Percentiles rank a stretch among this genome's conserved stretches.
These are phyloP conservation scores for Temnothorax longispinosus DNA, from an alignment of 1,140 invertebrate species.

Conservation along the genomic window DNA sequence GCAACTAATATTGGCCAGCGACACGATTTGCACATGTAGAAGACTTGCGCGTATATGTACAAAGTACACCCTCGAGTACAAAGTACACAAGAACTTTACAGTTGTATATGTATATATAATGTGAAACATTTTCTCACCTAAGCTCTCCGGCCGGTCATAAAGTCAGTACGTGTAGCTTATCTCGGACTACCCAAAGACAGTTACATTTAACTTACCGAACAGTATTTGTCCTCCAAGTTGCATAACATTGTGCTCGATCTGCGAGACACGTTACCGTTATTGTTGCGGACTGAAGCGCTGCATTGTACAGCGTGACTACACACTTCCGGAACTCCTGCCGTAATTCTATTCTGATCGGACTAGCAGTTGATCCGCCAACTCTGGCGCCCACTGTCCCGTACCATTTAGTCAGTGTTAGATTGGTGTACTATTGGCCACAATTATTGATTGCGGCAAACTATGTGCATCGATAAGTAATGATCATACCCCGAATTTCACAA, in stretches of 20 bases:
- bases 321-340: slow-evolving; percentile 4
- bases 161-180: slow-evolving; percentile 40
- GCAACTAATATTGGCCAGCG: slow-evolving; percentile 16
- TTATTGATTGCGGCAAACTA: neutral
- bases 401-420: slow-evolving; percentile 1
- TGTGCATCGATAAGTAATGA: neutral
- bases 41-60: neutral
- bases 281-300: neutral
- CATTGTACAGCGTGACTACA: slow-evolving; percentile 17
- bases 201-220: slow-evolving; percentile 41
- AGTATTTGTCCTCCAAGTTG: slow-evolving; percentile 34
- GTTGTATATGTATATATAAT: slow-evolving; percentile 16
- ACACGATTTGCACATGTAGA: slow-evolving; percentile 9
- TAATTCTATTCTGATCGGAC: slow-evolving; percentile 47
- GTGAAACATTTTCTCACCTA: slow-evolving; percentile 6
- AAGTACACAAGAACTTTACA: slow-evolving; percentile 33
- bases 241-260: slow-evolving; percentile 33
- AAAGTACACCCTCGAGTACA: neutral
- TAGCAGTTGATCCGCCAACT: slow-evolving; percentile 6
- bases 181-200: slow-evolving; percentile 28
- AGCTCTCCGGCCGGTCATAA: neutral
- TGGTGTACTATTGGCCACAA: neutral
- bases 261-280: slow-evolving; percentile 17
- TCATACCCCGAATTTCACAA: neutral
- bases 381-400: neutral